These are phyloP conservation scores for Idaea straminata DNA, from an alignment of 2,888 invertebrate species.

Conservation along the genomic window DNA sequence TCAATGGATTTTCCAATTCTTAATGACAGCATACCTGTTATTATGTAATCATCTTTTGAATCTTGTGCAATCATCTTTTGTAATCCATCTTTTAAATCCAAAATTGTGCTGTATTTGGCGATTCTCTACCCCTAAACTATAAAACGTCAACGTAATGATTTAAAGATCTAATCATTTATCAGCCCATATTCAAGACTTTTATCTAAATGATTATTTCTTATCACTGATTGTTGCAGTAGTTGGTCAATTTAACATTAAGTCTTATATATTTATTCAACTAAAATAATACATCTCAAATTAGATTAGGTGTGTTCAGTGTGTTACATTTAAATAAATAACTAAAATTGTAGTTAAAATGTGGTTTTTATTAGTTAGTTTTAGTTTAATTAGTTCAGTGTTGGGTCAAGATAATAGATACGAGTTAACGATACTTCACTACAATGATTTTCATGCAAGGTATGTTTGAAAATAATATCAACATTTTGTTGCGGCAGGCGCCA, in stretches of 20 bases:
- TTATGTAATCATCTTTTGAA: too few species aligned
- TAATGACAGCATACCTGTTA: too few species aligned
- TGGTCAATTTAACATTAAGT: neutral
- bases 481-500: neutral
- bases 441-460: slow-evolving; percentile 71
- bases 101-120: too few species aligned
- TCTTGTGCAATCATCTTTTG: too few species aligned
- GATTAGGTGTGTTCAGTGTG: neutral
- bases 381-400: slow-evolving; percentile 18
- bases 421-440: slow-evolving; percentile 66
- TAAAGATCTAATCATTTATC: neutral
- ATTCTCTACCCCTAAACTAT: too few species aligned
- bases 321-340: neutral
- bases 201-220: neutral
- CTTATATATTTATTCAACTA: too few species aligned
- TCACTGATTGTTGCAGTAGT: neutral
- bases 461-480: slow-evolving; percentile 2
- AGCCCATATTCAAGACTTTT: neutral
- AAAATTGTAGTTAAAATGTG: slow-evolving; percentile 14
- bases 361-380: slow-evolving; percentile 15
- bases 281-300: too few species aligned
- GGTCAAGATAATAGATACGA: slow-evolving; percentile 42
- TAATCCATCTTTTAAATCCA: too few species aligned
- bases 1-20: too few species aligned
- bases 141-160: neutral